phyloP scores from a whole-genome alignment of 2,888 invertebrate genomes.

The Eupithecia dodoneata region DNA sequence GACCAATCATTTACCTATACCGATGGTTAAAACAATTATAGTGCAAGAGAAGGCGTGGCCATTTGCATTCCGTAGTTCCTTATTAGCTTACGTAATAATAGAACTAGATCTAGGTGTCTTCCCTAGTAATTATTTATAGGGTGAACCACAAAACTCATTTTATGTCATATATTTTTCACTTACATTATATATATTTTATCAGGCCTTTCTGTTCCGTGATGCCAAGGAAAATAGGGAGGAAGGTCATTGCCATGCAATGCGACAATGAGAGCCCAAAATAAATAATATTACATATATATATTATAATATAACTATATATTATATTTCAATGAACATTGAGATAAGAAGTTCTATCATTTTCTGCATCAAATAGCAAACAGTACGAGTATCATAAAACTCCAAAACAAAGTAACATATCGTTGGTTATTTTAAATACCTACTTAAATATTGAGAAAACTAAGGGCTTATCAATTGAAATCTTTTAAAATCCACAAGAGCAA shows the following conservation, averaged over 20 bases:
- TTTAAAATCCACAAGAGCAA: neutral
- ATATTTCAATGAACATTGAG: neutral
- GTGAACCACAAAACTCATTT: neutral
- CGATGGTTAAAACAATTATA: conserved; percentile 33
- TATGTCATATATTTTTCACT: neutral
- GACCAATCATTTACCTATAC: conserved; percentile 27
- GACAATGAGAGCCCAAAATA: too few species aligned
- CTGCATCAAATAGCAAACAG: neutral
- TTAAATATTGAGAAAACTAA: neutral
- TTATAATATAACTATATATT: too few species aligned
- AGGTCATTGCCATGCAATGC: neutral
- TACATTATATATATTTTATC: neutral
- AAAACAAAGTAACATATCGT: too few species aligned
- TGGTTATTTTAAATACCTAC: too few species aligned
- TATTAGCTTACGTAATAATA: conserved; percentile 34
- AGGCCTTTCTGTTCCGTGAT: neutral
- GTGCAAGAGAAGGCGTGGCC: conserved; percentile 38
- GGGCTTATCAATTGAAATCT: neutral
- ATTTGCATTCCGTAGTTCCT: conserved; percentile 48
- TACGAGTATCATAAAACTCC: too few species aligned
- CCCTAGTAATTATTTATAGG: conserved; percentile 54
- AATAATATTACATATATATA: too few species aligned
- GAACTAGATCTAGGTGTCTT: conserved; percentile 55
- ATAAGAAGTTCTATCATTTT: neutral
- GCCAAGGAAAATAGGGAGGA: neutral